Percentiles rank a stretch among this genome's conserved stretches.
These are phyloP conservation scores for Stercorarius parasiticus DNA, from an alignment of 2,113 vertebrate genomes.

Conservation along the genomic window DNA sequence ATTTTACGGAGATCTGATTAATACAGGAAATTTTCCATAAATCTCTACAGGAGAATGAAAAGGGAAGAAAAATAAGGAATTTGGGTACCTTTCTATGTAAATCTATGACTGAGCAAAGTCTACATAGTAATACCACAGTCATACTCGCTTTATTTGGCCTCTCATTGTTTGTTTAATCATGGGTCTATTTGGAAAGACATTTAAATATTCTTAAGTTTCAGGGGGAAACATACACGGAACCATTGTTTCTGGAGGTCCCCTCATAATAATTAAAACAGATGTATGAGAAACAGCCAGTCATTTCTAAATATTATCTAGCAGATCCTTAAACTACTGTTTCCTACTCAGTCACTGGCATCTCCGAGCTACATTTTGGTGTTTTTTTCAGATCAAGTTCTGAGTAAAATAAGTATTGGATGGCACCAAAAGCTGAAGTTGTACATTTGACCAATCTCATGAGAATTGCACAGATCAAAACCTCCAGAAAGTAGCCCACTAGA, in stretches of 20 bases:
- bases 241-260: not conserved
- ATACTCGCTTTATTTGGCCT: not conserved
- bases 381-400: not conserved
- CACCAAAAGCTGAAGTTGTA: not conserved
- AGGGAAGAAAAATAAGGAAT: not conserved
- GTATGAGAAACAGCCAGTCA: not conserved
- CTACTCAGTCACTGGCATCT: not conserved
- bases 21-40: not conserved
- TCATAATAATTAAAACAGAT: not conserved
- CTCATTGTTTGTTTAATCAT: not conserved
- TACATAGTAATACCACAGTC: not conserved
- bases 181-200: not conserved
- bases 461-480: not conserved
- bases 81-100: not conserved
- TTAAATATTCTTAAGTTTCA: not conserved
- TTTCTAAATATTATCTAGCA: not conserved
- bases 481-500: not conserved
- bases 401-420: not conserved
- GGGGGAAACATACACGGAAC: not conserved
- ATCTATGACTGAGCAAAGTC: not conserved
- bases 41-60: not conserved
- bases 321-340: not conserved
- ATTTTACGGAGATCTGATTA: not conserved
- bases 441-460: not conserved
- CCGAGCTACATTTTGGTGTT: not conserved